These are phyloP conservation scores for Proteles cristata DNA, from an alignment of 2,113 vertebrate species.

Conservation along the genomic window DNA sequence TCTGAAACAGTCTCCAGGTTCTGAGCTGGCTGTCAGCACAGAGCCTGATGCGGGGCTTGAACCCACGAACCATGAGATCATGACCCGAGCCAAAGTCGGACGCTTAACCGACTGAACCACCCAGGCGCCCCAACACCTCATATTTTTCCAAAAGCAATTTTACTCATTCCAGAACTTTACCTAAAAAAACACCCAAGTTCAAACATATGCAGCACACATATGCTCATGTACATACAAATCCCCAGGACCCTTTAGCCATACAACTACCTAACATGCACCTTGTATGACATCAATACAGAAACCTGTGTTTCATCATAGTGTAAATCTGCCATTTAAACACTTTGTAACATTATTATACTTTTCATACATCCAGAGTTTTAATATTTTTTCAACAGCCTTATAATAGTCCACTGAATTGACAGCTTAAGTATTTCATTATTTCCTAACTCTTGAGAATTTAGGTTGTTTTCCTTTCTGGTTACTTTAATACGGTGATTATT, in stretches of 20 bases:
- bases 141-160: not conserved
- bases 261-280: not conserved
- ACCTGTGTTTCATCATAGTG: not conserved
- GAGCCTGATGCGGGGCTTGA: too few relatives aligned
- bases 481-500: not conserved
- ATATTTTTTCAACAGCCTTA: not conserved
- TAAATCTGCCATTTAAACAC: not conserved
- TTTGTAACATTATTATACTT: not conserved
- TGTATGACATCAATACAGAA: not conserved
- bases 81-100: too few relatives aligned
- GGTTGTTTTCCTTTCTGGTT: not conserved
- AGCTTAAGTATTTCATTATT: constrained; percentile 23
- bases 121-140: not conserved
- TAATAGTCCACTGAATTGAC: not conserved
- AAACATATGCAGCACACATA: not conserved
- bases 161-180: not conserved
- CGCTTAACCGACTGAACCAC: too few relatives aligned
- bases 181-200: not conserved
- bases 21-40: too few relatives aligned
- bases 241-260: not conserved
- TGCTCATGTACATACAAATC: too few relatives aligned
- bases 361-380: not conserved
- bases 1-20: too few relatives aligned
- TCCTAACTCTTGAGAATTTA: not conserved
- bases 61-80: too few relatives aligned